A percentile compares a stretch with the other conserved stretches of the same genome.
These are phyloP conservation scores for Gallinago stenura DNA, from an alignment of 2,797 vertebrate genomes.

Conservation along the genomic window DNA sequence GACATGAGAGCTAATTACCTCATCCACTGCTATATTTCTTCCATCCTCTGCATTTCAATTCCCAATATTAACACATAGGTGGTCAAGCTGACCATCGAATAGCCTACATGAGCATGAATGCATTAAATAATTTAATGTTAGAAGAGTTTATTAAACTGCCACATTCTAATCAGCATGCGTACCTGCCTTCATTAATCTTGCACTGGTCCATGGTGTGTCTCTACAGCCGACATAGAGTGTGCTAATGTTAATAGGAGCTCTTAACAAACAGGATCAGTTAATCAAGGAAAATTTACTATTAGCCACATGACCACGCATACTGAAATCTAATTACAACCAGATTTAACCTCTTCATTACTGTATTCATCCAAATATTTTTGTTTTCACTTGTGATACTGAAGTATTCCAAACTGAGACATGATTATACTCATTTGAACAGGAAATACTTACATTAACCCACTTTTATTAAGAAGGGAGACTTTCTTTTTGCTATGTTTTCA, in stretches of 20 bases:
- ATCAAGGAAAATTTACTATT: constrained; percentile 98
- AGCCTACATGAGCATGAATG: constrained; percentile 97
- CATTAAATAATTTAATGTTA: constrained; percentile 98
- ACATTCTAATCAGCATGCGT: constrained; percentile 89
- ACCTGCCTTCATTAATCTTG: constrained; percentile 89
- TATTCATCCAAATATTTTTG: constrained; percentile 76
- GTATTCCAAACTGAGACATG: constrained; percentile 31
- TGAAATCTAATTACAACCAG: constrained; percentile 87
- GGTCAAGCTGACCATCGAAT: constrained; percentile 91
- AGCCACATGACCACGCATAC: constrained; percentile 90
- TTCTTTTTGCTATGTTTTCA: background rate
- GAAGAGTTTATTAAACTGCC: constrained; percentile 93
- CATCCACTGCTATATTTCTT: constrained; percentile 91
- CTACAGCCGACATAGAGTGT: constrained; percentile 85
- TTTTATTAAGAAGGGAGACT: background rate
- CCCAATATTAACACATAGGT: constrained; percentile 96
- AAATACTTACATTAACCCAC: constrained; percentile 37
- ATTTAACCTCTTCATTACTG: constrained; percentile 83
- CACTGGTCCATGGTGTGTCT: constrained; percentile 88
- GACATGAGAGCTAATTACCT: constrained; percentile 97
- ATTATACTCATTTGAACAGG: constrained; percentile 59
- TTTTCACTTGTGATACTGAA: constrained; percentile 70
- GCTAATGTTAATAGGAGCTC: constrained; percentile 93
- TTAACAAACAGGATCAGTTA: constrained; percentile 98
- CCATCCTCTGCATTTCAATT: constrained; percentile 93